These are phyloP conservation scores for Salpingus planirostris DNA, from an alignment of 2,888 invertebrate genomes.

Conservation along the genomic window DNA sequence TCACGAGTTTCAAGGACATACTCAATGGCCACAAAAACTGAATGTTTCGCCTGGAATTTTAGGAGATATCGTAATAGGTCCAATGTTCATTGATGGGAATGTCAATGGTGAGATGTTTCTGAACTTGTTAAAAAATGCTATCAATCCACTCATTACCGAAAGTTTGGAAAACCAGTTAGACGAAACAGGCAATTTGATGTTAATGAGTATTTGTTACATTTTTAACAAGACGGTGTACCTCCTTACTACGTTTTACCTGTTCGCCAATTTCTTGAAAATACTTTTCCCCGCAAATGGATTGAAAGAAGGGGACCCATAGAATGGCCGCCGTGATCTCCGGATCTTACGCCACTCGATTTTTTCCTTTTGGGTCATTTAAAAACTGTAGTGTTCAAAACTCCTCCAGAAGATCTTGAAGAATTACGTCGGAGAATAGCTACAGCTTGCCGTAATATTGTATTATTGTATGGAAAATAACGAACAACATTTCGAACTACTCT, in stretches of 20 bases:
- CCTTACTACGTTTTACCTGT: background rate
- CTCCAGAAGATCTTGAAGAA: background rate
- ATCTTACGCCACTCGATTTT: background rate
- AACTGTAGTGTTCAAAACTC: slow-evolving; percentile 1
- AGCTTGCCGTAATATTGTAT: background rate
- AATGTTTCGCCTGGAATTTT: slow-evolving; percentile 9
- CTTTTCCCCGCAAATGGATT: slow-evolving; percentile 1
- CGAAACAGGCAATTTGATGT: background rate
- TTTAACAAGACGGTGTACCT: too few relatives aligned
- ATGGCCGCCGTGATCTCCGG: background rate
- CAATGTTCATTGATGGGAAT: slow-evolving; percentile 1
- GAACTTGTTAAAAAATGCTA: background rate
- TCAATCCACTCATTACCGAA: background rate
- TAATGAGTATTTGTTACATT: background rate
- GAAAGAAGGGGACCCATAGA: slow-evolving; percentile 1
- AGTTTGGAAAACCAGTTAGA: slow-evolving; percentile 1
- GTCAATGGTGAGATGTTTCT: background rate
- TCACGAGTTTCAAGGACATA: slow-evolving; percentile 3
- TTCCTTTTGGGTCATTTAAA: slow-evolving; percentile 1
- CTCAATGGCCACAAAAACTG: slow-evolving; percentile 9
- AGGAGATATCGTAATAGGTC: slow-evolving; percentile 1
- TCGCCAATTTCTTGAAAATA: background rate
- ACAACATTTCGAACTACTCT: background rate
- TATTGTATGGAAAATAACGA: background rate
- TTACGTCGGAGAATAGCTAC: background rate